Base-by-base conservation (phyloP, 1,140 invertebrate genomes). In the Pseudobourletiella spinata region DNA sequence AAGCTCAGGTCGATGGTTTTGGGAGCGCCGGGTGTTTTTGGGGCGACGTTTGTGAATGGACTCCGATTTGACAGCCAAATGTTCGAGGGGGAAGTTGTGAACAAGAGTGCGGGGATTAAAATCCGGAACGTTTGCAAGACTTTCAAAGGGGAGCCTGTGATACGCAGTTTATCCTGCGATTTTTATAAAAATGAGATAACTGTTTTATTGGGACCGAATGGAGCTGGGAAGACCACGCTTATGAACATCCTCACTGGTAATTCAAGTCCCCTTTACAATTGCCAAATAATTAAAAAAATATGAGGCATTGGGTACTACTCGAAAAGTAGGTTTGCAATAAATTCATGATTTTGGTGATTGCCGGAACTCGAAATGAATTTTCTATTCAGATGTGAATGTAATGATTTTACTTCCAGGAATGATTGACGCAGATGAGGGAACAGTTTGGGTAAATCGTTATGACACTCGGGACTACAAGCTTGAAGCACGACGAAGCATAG, bases 361-460 rank as follows among this genome's bases (percentile, higher is more conserved):
- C 11, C 30, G 3, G 15, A 14, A 16, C 32, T 50, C 39, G 28
- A 58, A 25, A 3, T 32, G n/a, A 1, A 14, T 46, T n/a, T 24
- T 26, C 1, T 56, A 22, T 26, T 57, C 6, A 52, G 28, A 6
- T 55, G n/a, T 20, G 18, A 8, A 30, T 29, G 2, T 22, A 25
- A 26, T 28, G 3, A 11, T 52, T 1, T 52, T 1, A 28, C 14
- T 29, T 20, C 4, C 20, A 65, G 63, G 59, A 16, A 29, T 61
- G n/a, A 25, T 52, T 2, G 35, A 55, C 24, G 3, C 20, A 22
- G 50, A 59, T 3, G 28, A 25, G 61, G 86, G 86, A 24, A 78
- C 78, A 58, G 82, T 85, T 22, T 59, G 77, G 22, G 77, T 86
- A 39, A 82, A 84, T 70, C 82, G 81, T n/a, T 80, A 78, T 74